Evolutionary conservation across 1,140 invertebrate species (phyloP).

Genomic region (Contarinia nasturtii): DNA sequence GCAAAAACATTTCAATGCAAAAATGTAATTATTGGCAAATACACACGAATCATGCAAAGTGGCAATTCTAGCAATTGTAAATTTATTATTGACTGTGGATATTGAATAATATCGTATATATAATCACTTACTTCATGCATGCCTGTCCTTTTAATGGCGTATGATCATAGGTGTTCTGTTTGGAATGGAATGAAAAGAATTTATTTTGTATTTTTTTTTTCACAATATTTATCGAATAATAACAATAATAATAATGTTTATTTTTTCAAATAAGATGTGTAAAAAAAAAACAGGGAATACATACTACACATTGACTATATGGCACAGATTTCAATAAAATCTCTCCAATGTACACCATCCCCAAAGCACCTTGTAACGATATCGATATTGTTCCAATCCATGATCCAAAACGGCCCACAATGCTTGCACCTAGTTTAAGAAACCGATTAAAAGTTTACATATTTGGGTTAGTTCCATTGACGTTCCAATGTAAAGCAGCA

Average conservation of each 20-base stretch:
- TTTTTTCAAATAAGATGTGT: too few species aligned
- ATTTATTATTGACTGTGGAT: too few species aligned
- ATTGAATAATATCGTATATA: background rate
- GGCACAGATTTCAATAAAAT: slow-evolving; percentile 15
- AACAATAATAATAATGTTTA: too few species aligned
- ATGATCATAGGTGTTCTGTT: too few species aligned
- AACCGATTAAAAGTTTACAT: background rate
- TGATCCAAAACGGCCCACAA: slow-evolving; percentile 22
- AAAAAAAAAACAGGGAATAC: too few species aligned
- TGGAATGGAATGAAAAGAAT: too few species aligned
- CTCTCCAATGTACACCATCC: slow-evolving; percentile 20
- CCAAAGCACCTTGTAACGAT: slow-evolving; percentile 20
- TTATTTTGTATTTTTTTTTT: too few species aligned
- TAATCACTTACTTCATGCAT: background rate
- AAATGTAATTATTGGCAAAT: too few species aligned
- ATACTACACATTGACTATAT: slow-evolving; percentile 16
- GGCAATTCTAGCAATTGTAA: too few species aligned
- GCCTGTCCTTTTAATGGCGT: background rate
- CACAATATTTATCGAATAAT: too few species aligned
- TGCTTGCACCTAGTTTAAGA: slow-evolving; percentile 14
- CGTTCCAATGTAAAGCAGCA: background rate
- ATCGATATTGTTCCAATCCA: slow-evolving; percentile 22
- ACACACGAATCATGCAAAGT: too few species aligned
- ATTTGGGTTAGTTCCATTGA: background rate
- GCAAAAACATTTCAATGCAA: too few species aligned